Base-by-base conservation (phyloP, 2,797 vertebrate genomes). In the Myotis daubentonii region DNA sequence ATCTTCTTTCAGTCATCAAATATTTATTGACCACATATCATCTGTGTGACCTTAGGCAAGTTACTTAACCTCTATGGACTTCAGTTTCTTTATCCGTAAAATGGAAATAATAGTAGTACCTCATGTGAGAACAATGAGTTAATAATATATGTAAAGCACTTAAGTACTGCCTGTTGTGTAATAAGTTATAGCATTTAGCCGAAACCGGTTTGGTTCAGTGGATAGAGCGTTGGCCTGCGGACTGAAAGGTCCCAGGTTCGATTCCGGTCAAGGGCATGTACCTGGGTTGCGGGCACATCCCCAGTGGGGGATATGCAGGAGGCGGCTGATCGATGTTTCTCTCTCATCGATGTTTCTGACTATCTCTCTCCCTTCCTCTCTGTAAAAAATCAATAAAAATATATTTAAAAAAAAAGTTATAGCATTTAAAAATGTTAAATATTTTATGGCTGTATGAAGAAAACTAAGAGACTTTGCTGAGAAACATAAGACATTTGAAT, bases 381-480 rank as follows among this genome's bases (percentile, higher is more conserved):
- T n/a, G n/a, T n/a, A n/a, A n/a, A n/a, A n/a, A n/a, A n/a, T n/a
- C n/a, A n/a, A n/a, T n/a, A n/a, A n/a, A n/a, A n/a, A n/a, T n/a
- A n/a, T n/a, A n/a, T n/a, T n/a, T n/a, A n/a, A n/a, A n/a, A n/a
- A n/a, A n/a, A n/a, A 83, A 49, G 13, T 83, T 72, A 57, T 49
- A 74, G 28, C 10, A 41, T n/a, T 62, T 71, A 38, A 57, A 88
- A 72, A 74, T 65, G n/a, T 75, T 88, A 55, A n/a, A 25, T 81
- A 23, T 89, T 76, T 85, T 86, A 68, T 86, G 84, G 25, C 44
- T 36, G 16, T 41, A 3, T 71, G 44, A 85, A 89, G 60, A 70
- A 80, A 60, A 53, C 68, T 81, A 5, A 75, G 82, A 38, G 90
- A 49, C 70, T 91, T 95, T 33, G 47, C 62, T 87, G 80, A 89